phyloP scores from a whole-genome alignment of 37 sponge, comb jelly and placozoan species.

The Halisarca cf. caerulea region DNA sequence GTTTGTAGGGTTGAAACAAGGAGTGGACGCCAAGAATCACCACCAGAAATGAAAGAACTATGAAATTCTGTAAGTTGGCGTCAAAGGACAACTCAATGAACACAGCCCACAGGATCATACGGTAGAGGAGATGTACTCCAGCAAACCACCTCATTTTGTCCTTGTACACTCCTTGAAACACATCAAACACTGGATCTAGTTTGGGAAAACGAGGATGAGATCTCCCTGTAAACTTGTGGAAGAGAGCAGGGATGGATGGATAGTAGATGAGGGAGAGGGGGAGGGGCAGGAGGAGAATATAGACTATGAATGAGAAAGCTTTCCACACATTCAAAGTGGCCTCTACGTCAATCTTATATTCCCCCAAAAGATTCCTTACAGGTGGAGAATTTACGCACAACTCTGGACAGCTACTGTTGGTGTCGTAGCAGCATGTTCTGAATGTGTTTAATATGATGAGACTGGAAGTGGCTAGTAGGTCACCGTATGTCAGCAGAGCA shows the following conservation, averaged over 20 bases:
- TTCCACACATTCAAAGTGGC: no score
- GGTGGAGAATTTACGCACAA: background rate
- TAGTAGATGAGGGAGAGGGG: slow-evolving; percentile 14
- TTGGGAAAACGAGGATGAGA: background rate
- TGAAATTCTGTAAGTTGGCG: no score
- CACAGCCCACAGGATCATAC: background rate
- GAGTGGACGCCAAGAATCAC: background rate
- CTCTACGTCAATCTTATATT: background rate
- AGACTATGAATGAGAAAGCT: background rate
- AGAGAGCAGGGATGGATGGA: background rate
- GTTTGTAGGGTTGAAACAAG: background rate
- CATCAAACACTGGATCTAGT: slow-evolving; percentile 28
- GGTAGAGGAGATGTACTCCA: background rate
- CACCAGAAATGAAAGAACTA: background rate
- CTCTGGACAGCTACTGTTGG: background rate
- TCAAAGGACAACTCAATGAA: no score
- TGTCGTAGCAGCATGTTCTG: background rate
- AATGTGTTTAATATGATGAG: background rate
- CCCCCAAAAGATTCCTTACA: no score
- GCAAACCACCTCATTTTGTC: background rate
- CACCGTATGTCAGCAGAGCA: background rate
- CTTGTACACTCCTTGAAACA: slow-evolving; percentile 18
- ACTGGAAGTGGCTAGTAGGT: background rate
- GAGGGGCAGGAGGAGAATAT: background rate
- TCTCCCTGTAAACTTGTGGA: background rate